Evolutionary conservation across 2,113 vertebrate genomes (phyloP).

Genomic region (Daboia siamensis): DNA sequence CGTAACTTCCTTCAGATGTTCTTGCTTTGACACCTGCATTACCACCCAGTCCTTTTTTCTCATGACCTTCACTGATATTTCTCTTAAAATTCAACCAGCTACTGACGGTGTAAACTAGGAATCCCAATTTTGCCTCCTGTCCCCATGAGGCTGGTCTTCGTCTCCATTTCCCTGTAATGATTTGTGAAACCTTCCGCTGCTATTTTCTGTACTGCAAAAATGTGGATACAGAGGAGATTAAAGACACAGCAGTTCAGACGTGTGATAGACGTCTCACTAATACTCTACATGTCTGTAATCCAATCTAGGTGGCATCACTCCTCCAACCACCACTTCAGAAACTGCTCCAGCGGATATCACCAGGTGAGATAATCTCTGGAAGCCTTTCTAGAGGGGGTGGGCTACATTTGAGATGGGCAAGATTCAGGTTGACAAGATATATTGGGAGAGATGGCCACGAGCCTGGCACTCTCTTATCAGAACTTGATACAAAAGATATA

Average conservation of each 20-base stretch:
- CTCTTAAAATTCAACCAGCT: neutral
- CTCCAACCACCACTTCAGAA: neutral
- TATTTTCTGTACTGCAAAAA: neutral
- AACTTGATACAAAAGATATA: neutral
- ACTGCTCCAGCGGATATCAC: neutral
- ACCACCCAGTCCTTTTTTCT: neutral
- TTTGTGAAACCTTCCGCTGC: neutral
- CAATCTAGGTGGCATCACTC: neutral
- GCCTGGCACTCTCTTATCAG: neutral
- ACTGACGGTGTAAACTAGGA: neutral
- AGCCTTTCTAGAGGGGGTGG: neutral
- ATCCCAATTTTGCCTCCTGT: neutral
- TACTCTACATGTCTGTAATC: neutral
- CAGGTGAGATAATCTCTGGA: constrained; percentile 24
- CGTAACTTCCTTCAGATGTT: neutral
- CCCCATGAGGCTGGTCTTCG: neutral
- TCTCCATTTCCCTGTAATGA: neutral
- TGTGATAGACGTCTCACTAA: neutral
- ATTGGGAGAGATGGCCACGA: neutral
- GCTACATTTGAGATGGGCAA: neutral
- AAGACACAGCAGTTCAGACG: neutral
- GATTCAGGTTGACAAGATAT: neutral
- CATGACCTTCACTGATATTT: neutral
- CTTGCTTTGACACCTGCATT: neutral
- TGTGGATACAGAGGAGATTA: neutral